Percentiles rank a stretch among this genome's conserved stretches.
phyloP scores from a whole-genome alignment of 2,888 invertebrate species.

The Heliconius cydno region DNA sequence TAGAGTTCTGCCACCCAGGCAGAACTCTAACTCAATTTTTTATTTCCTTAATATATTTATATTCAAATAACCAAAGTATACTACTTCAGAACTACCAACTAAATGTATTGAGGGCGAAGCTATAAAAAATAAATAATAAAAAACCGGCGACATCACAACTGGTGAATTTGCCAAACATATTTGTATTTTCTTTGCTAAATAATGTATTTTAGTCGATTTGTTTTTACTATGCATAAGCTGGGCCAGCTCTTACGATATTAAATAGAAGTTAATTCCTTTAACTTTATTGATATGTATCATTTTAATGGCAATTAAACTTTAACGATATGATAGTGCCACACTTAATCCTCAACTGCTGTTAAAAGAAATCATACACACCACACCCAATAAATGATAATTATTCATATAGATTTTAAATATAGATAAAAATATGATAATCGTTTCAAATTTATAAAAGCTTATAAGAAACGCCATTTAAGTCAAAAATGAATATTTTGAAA shows the following conservation, averaged over 20 bases:
- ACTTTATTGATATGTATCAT: not conserved
- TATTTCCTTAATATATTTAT: no score
- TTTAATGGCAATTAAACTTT: not conserved
- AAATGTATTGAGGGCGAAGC: not conserved
- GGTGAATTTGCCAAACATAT: slow-evolving; percentile 19
- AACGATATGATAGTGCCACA: not conserved
- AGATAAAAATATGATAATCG: not conserved
- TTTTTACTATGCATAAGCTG: not conserved
- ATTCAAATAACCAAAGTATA: no score
- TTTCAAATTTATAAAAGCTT: not conserved
- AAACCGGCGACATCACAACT: not conserved
- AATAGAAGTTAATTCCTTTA: not conserved
- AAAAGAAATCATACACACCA: no score
- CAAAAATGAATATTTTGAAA: not conserved
- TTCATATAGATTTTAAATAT: not conserved
- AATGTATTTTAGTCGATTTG: not conserved
- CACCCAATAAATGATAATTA: not conserved
- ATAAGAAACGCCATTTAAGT: not conserved
- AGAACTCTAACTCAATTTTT: no score
- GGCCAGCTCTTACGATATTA: not conserved
- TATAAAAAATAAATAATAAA: not conserved
- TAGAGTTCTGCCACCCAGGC: no score
- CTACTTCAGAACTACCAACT: not conserved
- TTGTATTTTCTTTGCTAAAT: not conserved
- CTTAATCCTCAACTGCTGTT: not conserved